These are phyloP conservation scores for Cryptoblepharus egeriae DNA, from an alignment of 2,797 vertebrate genomes.

Conservation along the genomic window DNA sequence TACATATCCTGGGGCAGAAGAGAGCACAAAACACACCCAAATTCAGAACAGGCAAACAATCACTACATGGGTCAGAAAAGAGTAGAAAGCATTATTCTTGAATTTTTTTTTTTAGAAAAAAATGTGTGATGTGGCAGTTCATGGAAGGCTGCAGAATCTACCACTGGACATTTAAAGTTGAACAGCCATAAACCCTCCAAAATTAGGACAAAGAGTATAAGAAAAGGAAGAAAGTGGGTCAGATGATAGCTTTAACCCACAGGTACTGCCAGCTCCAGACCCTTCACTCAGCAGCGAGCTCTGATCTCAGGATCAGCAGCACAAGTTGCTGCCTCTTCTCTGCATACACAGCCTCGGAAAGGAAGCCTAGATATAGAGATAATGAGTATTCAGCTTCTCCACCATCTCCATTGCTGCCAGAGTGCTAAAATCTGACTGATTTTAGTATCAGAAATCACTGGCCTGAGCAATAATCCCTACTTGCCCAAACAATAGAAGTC, in stretches of 20 bases:
- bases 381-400: background rate
- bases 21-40: background rate
- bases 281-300: slow-evolving; percentile 2
- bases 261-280: background rate
- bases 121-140: background rate
- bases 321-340: slow-evolving; percentile 2
- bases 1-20: background rate
- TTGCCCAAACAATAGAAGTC: background rate
- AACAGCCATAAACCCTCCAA: background rate
- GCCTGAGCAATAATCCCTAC: background rate
- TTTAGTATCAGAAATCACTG: too few species aligned
- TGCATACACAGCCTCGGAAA: slow-evolving; percentile 1
- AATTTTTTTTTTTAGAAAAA: background rate
- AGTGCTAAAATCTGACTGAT: background rate
- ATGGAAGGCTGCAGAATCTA: background rate
- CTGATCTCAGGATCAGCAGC: slow-evolving; percentile 9
- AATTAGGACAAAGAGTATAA: background rate
- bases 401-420: too few species aligned
- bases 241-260: slow-evolving; percentile 2
- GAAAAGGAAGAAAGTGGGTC: background rate
- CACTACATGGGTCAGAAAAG: background rate
- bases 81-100: background rate
- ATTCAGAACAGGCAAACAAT: background rate
- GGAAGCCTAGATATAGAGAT: background rate
- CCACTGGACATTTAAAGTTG: background rate